Evolutionary conservation across 2,888 invertebrate species (phyloP).

Genomic region (Drosophila anomalata): DNA sequence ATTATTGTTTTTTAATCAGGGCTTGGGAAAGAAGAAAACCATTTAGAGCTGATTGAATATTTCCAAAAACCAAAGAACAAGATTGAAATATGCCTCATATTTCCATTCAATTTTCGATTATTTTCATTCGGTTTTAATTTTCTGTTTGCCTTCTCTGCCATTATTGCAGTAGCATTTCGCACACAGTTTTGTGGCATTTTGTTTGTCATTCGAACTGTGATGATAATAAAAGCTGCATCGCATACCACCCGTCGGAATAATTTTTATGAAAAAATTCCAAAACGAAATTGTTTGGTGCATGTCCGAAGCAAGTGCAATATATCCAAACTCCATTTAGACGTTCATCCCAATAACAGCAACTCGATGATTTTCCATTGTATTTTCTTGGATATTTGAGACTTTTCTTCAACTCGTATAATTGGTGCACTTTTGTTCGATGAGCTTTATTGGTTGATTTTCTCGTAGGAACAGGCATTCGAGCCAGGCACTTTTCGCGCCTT

Average conservation of each 20-base stretch:
- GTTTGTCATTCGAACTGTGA: conserved; percentile 30
- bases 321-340: conserved; percentile 56
- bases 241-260: conserved; percentile 25
- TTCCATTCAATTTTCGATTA: conserved; percentile 34
- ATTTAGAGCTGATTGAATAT: conserved; percentile 38
- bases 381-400: conserved; percentile 20
- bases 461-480: neutral
- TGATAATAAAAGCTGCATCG: conserved; percentile 27
- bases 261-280: conserved; percentile 13
- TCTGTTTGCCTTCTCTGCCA: conserved; percentile 27
- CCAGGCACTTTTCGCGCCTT: conserved; percentile 30
- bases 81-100: conserved; percentile 29
- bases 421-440: neutral
- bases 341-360: conserved; percentile 46
- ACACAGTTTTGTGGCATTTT: conserved; percentile 46
- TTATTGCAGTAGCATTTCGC: conserved; percentile 41
- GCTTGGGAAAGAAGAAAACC: neutral
- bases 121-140: conserved; percentile 27
- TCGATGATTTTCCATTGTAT: conserved; percentile 8
- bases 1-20: neutral
- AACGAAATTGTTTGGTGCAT: conserved; percentile 40
- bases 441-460: neutral
- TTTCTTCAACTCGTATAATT: conserved; percentile 10
- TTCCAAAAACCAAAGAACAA: conserved; percentile 14
- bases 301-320: conserved; percentile 25